Evolutionary conservation across 2,797 vertebrate species (phyloP), one percentile per base, ranked within the genome.

Genomic region (Cuniculus paca): DNA sequence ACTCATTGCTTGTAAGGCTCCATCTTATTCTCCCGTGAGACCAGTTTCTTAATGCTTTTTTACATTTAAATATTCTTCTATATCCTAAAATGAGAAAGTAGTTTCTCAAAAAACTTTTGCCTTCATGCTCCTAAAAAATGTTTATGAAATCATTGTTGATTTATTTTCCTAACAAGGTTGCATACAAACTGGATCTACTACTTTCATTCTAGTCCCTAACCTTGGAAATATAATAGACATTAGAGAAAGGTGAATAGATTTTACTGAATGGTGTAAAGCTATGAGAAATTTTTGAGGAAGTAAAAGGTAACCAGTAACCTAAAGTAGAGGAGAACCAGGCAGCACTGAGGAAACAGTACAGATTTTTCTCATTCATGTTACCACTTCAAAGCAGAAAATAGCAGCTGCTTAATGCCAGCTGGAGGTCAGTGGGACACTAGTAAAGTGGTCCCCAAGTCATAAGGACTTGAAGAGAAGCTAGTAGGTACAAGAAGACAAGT

Each of bases 81-180:
- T 8, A 68, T 80, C 42, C 58, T 52, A 78, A 77, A 95, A 28
- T 16, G 26, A 92, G 50, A 82, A 54, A 19, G 31, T 31, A 13
- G 22, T 84, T 79, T 68, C 58, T 24, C 24, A 70, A 13, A 84
- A 91, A 95, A 70, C 28, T 61, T 78, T 36, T 74, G 4, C 22
- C 48, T 83, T 70, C 54, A 82, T 45, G 54, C 5, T 89, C 14
- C 45, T 54, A 88, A 88, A 94, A 90, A 94, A 58, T 60, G 19
- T 56, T 96, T 94, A 50, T 86, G 61, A 91, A 87, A 89, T 81
- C 48, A 52, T 10, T 50, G 2, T 48, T 79, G 52, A 50, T 54
- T 82, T 31, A 45, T 60, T 4, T 74, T 85, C 72, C 42, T 42
- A 54, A 77, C 31, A 88, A 90, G 61, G 39, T 56, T 39, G n/a